Conservation (phyloP, 1,140 invertebrate genomes). For the Plodia interpunctella region DNA sequence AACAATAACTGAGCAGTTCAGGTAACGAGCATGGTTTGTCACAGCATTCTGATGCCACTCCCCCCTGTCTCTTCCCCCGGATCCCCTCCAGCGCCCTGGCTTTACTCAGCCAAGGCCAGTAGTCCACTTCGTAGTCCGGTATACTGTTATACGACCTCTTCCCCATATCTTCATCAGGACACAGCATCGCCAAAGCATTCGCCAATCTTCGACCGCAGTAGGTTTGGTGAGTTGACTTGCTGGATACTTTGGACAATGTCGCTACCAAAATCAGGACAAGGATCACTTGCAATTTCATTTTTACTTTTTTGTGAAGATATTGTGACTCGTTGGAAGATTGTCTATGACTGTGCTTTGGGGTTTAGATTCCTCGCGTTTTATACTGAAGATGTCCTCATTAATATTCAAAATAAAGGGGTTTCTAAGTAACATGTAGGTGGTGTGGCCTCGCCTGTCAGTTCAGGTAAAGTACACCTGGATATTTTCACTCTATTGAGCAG, state of each 20-base stretch:
- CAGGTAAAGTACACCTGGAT: background rate
- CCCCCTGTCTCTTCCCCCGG: constrained; percentile 11
- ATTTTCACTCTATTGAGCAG: constrained; percentile 2
- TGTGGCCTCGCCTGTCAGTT: background rate
- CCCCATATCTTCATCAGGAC: background rate
- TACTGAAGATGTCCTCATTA: background rate
- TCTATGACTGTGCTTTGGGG: background rate
- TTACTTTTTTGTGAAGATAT: background rate
- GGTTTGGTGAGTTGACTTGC: background rate
- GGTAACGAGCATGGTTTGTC: constrained; percentile 14
- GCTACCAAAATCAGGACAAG: background rate
- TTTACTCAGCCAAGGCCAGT: constrained; percentile 8
- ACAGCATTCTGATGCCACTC: constrained; percentile 15
- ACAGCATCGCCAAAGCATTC: constrained; percentile 8
- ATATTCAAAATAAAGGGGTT: background rate
- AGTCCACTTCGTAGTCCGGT: background rate
- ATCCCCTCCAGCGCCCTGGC: background rate
- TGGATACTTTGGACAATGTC: background rate
- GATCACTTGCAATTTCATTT: background rate
- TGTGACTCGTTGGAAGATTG: background rate
- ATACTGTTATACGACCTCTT: constrained; percentile 10
- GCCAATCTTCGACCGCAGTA: constrained; percentile 9
- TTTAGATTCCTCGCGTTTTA: background rate
- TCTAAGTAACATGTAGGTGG: background rate
- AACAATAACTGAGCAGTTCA: constrained; percentile 16